Conservation (phyloP, 2,888 invertebrate genomes). For the Drosophila peninsularis region DNA sequence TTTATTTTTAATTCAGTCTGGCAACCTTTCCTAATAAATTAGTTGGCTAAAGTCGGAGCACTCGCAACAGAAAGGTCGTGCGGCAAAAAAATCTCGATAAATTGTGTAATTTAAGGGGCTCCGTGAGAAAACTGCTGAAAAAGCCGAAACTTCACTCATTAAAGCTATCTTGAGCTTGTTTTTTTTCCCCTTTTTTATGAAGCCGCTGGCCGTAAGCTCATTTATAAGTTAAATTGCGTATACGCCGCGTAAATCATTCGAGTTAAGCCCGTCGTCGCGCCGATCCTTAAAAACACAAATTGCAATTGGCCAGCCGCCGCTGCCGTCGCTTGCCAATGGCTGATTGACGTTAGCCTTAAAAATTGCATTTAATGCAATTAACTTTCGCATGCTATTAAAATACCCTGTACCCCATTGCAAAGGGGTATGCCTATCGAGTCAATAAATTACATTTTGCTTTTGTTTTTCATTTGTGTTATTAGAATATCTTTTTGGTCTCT, state of each 20-base stretch:
- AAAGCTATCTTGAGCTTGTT: background rate
- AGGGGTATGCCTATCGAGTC: background rate
- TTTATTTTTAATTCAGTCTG: constrained; percentile 66
- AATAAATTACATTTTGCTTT: background rate
- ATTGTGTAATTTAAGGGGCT: constrained; percentile 43
- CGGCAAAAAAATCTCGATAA: constrained; percentile 44
- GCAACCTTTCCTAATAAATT: constrained; percentile 58
- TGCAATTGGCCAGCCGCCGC: constrained; percentile 41
- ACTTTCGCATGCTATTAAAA: constrained; percentile 7
- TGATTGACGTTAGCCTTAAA: constrained; percentile 27
- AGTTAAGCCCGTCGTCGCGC: constrained; percentile 47
- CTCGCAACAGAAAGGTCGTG: constrained; percentile 37
- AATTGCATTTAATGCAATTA: constrained; percentile 48
- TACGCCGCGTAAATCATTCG: constrained; percentile 61
- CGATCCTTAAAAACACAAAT: constrained; percentile 58
- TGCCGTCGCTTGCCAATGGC: constrained; percentile 35
- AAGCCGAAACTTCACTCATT: background rate
- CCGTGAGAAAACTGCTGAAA: background rate
- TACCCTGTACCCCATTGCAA: background rate
- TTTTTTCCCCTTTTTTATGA: background rate
- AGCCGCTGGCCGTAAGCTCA: constrained; percentile 36
- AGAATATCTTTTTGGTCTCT: constrained; percentile 72
- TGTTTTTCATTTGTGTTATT: constrained; percentile 39
- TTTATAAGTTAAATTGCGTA: constrained; percentile 51
- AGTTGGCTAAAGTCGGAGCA: constrained; percentile 26